Base-by-base conservation (phyloP, 2,797 vertebrate species). In the Gallinago nigripennis region DNA sequence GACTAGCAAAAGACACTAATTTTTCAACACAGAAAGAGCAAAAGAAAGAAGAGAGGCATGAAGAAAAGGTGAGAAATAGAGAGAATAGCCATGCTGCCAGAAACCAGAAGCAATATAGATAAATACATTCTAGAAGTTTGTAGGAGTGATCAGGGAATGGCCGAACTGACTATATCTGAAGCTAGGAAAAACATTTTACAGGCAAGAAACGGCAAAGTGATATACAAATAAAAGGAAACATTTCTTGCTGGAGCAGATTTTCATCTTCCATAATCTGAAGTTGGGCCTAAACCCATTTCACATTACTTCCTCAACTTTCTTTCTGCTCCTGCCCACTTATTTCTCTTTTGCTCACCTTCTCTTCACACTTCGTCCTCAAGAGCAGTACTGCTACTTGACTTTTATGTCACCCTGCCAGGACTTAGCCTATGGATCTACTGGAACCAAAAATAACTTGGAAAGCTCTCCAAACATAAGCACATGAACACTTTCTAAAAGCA, bases 171-270 rank as follows among this genome's bases (percentile, higher is more conserved):
- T 50, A 50, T 41, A 58, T 80, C 43, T 90, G 54, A 88, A 50
- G 48, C 64, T 56, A 50, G 39, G 78, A 86, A 75, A 75, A 96
- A 61, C 8, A 72, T 89, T 90, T 93, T 66, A 66, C 53, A 84
- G 82, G 25, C 39, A 94, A 92, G 64, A 85, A 94, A 91, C 89
- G 63, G 43, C 31, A 86, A 95, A 88, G 37, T 4, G 48, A 82
- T 90, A 57, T 33, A 81, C 50, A 82, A 88, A 82, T 94, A 70
- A 48, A 65, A 84, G 43, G 54, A 58, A 90, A 83, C 2, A 30
- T 79, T 82, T 76, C 39, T 87, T 79, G 58, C 56, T 87, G 66
- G 70, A 82, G 88, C 61, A 93, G 82, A 91, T 78, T 91, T 87
- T 94, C 33, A 46, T 56, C 43, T 72, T 70, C 39, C 28, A 19